Conservation (phyloP, 2,113 vertebrate genomes). For the Rhinoptilus africanus region DNA sequence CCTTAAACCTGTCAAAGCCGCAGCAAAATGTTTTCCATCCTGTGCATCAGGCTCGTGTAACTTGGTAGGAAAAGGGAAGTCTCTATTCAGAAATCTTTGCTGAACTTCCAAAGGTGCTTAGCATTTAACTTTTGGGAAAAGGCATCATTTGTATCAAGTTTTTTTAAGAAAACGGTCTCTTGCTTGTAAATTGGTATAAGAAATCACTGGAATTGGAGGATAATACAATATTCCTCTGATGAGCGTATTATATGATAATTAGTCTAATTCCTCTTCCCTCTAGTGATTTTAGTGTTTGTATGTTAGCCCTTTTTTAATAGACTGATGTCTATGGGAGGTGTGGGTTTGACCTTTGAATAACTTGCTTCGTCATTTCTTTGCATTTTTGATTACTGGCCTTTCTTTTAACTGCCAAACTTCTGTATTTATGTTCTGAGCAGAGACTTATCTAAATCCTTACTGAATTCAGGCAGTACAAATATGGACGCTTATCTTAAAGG, state of each 20-base stretch:
- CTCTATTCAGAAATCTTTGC: neutral
- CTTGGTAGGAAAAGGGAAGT: neutral
- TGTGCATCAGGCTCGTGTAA: neutral
- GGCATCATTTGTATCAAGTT: neutral
- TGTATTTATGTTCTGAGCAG: neutral
- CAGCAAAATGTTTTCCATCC: neutral
- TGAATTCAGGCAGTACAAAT: neutral
- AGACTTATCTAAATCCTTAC: neutral
- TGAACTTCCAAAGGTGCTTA: neutral
- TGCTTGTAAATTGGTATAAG: neutral
- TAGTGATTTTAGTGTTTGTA: neutral
- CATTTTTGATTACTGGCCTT: neutral
- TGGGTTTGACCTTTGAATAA: neutral
- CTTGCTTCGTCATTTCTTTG: neutral
- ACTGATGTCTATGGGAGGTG: neutral
- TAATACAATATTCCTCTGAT: neutral
- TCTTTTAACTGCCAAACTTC: neutral
- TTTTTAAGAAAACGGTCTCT: neutral
- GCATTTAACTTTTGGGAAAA: neutral
- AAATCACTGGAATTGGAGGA: neutral
- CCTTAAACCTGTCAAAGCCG: neutral
- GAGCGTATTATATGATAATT: neutral
- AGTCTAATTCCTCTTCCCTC: neutral
- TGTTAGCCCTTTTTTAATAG: neutral
- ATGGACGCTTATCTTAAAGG: neutral